Percentiles rank a stretch among this genome's conserved stretches.
These are phyloP conservation scores for Sarcophaga variegata DNA, from an alignment of 2,888 invertebrate species.

Conservation along the genomic window DNA sequence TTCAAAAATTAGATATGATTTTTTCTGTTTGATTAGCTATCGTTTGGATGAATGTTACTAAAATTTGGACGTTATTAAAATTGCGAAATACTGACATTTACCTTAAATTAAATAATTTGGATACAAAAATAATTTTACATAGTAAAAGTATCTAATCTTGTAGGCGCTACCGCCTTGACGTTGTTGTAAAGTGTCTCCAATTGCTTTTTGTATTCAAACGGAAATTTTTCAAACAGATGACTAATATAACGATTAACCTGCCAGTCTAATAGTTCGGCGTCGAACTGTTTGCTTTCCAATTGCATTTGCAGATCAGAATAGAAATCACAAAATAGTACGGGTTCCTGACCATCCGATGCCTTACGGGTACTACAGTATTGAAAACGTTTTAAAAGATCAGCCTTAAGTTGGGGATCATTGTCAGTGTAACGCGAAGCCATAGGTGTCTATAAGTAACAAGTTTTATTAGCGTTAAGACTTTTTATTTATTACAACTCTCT, in stretches of 20 bases:
- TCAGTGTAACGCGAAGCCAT: conserved; percentile 77
- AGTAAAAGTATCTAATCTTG: conserved; percentile 24
- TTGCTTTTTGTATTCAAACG: conserved; percentile 60
- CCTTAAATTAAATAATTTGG: conserved; percentile 10
- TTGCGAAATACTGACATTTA: neutral
- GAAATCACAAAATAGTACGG: conserved; percentile 81
- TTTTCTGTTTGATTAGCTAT: too few relatives aligned
- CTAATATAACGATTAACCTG: conserved; percentile 76
- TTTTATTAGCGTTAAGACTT: too few relatives aligned
- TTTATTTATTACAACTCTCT: neutral
- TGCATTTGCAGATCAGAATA: conserved; percentile 81
- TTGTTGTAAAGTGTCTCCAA: conserved; percentile 56
- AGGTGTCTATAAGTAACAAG: conserved; percentile 73
- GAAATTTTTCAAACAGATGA: conserved; percentile 58
- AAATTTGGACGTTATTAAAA: too few relatives aligned
- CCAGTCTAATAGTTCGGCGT: conserved; percentile 79
- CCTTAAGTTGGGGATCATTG: conserved; percentile 74
- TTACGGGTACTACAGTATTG: conserved; percentile 81
- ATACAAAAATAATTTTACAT: neutral
- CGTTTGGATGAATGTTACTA: too few relatives aligned
- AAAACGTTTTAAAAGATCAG: conserved; percentile 78
- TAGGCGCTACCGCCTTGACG: conserved; percentile 42
- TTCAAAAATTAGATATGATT: too few relatives aligned
- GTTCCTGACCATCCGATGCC: conserved; percentile 77
- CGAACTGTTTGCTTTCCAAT: conserved; percentile 79